These are phyloP conservation scores for Alouatta palliata DNA, from an alignment of 2,113 vertebrate species.

Conservation along the genomic window DNA sequence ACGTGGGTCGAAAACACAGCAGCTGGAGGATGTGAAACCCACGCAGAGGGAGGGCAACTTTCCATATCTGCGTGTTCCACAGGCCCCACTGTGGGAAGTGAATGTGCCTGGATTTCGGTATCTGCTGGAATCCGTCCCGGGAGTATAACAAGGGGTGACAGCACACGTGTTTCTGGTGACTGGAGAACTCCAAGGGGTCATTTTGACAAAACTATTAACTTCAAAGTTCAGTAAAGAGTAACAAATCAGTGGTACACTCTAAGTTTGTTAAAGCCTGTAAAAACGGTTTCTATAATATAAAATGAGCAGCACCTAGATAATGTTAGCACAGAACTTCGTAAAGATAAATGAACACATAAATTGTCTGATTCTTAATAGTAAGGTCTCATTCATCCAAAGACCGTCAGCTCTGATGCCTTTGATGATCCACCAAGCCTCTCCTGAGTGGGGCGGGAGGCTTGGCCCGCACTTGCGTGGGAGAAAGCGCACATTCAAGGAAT, in stretches of 20 bases:
- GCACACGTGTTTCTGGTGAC: neutral
- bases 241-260: neutral
- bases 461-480: too few relatives aligned
- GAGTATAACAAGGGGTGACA: too few relatives aligned
- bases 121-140: neutral
- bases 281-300: neutral
- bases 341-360: neutral
- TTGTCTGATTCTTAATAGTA: neutral
- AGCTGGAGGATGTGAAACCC: neutral
- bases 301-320: too few relatives aligned
- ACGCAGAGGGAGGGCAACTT: neutral
- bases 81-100: too few relatives aligned
- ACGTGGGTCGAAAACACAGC: neutral
- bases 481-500: neutral
- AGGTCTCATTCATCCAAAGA: neutral
- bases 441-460: neutral
- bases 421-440: accelerated
- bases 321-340: neutral
- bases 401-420: neutral
- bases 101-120: too few relatives aligned
- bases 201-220: accelerated
- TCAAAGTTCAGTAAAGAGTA: neutral
- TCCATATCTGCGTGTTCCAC: neutral
- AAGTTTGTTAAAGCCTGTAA: neutral
- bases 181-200: neutral